Evolutionary conservation across 2,888 invertebrate genomes (phyloP), one percentile per base, ranked within the genome.

Genomic region (Gymnocheta viridis): DNA sequence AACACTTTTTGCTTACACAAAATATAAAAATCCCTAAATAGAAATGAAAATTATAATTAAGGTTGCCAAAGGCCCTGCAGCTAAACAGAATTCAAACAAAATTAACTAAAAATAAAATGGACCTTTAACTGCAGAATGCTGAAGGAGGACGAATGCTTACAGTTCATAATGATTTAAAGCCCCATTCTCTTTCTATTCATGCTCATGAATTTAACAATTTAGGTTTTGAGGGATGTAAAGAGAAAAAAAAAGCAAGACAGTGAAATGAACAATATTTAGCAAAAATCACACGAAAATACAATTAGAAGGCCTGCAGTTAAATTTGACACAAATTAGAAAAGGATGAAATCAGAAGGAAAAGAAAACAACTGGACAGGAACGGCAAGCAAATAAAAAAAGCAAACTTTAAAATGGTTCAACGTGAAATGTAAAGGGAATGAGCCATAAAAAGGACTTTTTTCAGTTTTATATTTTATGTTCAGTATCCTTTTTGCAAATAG

Each of bases 211-310:
- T 54, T 51, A 6, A 56, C 22, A 56, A 47, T 66, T 44, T 32
- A 24, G 22, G 64, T 27, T 41, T 74, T 44, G 17, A 51, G 38
- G 38, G 19, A 62, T 0, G n/a, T n/a, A n/a, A n/a, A n/a, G n/a
- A n/a, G n/a, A 17, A 27, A 17, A 7, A 38, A 5, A 27, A 49
- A 29, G 5, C 19, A 44, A 12, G 22, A 70, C 35, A 24, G 64
- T 44, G 14, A 64, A 54, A 49, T 56, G 29, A 64, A 54, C 22
- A 72, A 41, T 27, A 38, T 54, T 77, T 77, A 67, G 49, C 49
- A 58, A 70, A 83, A 84, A 77, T 81, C 80, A 72, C 84, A 81
- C 81, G 66, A 60, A 81, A 81, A 77, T 67, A 81, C 80, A 84
- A 80, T 81, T 73, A 73, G 24, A 84, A 62, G 14, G 81, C 84